Percentiles rank a stretch among this genome's conserved stretches.
Conservation (phyloP, 2,888 invertebrate genomes). For the Stenoptilia bipunctidactyla region DNA sequence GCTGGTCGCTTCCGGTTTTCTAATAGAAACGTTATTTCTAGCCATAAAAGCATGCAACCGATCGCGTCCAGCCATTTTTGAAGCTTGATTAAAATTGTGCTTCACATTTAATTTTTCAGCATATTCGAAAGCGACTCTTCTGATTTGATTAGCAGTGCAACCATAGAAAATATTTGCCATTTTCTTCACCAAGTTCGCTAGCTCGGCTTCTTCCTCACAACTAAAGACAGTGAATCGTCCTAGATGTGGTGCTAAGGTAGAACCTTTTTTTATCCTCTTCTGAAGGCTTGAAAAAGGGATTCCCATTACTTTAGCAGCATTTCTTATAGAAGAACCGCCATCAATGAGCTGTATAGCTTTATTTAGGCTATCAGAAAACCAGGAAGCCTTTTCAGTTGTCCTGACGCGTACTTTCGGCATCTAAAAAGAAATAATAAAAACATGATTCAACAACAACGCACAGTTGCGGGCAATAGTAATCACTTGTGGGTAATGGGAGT, state of each 20-base stretch:
- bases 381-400: constrained; percentile 21
- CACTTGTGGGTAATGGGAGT: constrained; percentile 13
- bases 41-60: constrained; percentile 16
- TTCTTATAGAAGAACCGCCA: constrained; percentile 19
- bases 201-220: constrained; percentile 15
- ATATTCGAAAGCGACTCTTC: constrained; percentile 17
- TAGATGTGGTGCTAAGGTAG: constrained; percentile 14
- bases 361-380: constrained; percentile 19
- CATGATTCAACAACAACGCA: constrained; percentile 2
- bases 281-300: constrained; percentile 19
- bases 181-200: constrained; percentile 18
- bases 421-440: constrained; percentile 5
- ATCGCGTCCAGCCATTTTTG: constrained; percentile 9
- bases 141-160: constrained; percentile 18
- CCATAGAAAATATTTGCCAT: constrained; percentile 22
- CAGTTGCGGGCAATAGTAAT: too few species aligned
- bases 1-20: constrained; percentile 23
- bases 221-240: constrained; percentile 17
- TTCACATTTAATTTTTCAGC: constrained; percentile 14
- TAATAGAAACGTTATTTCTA: constrained; percentile 16
- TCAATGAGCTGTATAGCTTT: constrained; percentile 19
- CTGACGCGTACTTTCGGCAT: constrained; percentile 19
- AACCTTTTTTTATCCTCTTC: constrained; percentile 17
- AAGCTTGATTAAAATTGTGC: constrained; percentile 13
- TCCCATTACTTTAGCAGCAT: constrained; percentile 15